These are phyloP conservation scores for Ancistrus triradiatus DNA, from an alignment of 2,113 vertebrate species.

Conservation along the genomic window DNA sequence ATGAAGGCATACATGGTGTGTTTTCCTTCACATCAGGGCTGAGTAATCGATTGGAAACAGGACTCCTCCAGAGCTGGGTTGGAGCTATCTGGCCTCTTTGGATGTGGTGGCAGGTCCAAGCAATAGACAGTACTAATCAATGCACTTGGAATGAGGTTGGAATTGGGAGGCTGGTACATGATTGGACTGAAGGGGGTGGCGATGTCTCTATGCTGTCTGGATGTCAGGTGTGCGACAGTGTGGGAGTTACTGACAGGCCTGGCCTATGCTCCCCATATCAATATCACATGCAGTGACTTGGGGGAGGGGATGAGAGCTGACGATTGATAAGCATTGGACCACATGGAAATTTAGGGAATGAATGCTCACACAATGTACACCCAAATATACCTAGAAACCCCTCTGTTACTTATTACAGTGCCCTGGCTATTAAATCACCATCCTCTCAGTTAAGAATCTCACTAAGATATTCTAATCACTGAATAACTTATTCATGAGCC, in stretches of 20 bases:
- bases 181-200: conserved; percentile 18
- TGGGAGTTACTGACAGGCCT: conserved; percentile 11
- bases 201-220: conserved; percentile 42
- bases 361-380: conserved; percentile 22
- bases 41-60: conserved; percentile 42
- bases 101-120: conserved; percentile 41
- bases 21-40: conserved; percentile 8
- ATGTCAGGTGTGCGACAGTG: conserved; percentile 40
- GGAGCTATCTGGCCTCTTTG: conserved; percentile 11
- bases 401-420: conserved; percentile 27
- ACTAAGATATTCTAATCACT: conserved; percentile 24
- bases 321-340: conserved; percentile 12
- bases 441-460: conserved; percentile 23
- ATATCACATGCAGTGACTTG: conserved; percentile 21
- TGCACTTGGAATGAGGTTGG: conserved; percentile 38
- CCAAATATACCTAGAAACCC: conserved; percentile 31
- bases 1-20: conserved; percentile 21
- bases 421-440: conserved; percentile 36
- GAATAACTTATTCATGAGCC: conserved; percentile 35
- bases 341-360: conserved; percentile 1
- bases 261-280: conserved; percentile 24
- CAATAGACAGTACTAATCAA: conserved; percentile 35
- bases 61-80: conserved; percentile 20
- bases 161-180: conserved; percentile 4
- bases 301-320: background rate